phyloP scores from a whole-genome alignment of 2,888 invertebrate species.

The Morpho achilles region DNA sequence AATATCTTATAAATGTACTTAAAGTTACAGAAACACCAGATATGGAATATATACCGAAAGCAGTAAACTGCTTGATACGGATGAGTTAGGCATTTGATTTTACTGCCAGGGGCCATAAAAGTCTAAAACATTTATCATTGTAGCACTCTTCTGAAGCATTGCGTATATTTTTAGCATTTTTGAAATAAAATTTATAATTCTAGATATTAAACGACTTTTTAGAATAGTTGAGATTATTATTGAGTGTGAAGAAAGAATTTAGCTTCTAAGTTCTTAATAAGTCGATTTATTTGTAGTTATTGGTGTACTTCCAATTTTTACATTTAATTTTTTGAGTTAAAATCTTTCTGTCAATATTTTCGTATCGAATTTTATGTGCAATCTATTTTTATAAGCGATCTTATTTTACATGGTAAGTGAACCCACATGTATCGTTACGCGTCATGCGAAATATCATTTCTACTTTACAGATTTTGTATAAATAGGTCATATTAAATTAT shows the following conservation, averaged over 20 bases:
- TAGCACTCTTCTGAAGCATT: constrained; percentile 32
- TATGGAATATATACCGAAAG: constrained; percentile 31
- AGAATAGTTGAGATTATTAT: constrained; percentile 19
- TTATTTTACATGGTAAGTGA: constrained; percentile 45
- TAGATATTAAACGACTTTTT: constrained; percentile 19
- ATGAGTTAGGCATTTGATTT: constrained; percentile 47
- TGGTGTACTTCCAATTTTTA: constrained; percentile 12
- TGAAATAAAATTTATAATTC: constrained; percentile 24
- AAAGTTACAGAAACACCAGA: constrained; percentile 43
- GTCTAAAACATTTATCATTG: constrained; percentile 34
- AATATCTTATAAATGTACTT: constrained; percentile 58
- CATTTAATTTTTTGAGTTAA: constrained; percentile 29
- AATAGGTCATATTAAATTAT: constrained; percentile 69
- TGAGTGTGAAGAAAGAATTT: constrained; percentile 18
- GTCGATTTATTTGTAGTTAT: constrained; percentile 15
- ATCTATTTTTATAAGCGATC: constrained; percentile 73
- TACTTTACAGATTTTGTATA: constrained; percentile 72
- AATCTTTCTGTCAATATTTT: constrained; percentile 59
- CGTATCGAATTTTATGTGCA: constrained; percentile 62
- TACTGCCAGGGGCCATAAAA: constrained; percentile 67
- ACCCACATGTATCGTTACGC: constrained; percentile 38
- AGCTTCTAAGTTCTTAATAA: constrained; percentile 13
- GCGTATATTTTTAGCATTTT: constrained; percentile 25
- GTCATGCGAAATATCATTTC: constrained; percentile 63
- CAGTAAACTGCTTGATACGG: constrained; percentile 49